These are phyloP conservation scores for Siderastrea radians DNA, from an alignment of 92 coral and sea anemone species.

Conservation along the genomic window DNA sequence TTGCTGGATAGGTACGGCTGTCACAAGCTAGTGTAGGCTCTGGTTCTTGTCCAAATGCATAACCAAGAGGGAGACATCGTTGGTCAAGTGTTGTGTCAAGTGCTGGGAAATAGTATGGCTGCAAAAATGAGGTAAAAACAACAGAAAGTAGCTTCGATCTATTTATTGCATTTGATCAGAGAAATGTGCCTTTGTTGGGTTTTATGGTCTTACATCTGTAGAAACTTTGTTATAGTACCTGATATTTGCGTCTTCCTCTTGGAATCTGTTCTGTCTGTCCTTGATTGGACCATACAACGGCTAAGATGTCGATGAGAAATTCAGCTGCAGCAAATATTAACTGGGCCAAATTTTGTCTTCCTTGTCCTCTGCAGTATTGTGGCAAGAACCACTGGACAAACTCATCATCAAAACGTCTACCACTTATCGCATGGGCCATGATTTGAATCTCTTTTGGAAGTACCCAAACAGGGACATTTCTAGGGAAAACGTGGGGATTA, in stretches of 20 bases:
- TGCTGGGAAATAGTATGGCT: no score
- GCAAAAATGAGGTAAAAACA: no score
- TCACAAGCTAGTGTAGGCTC: no score
- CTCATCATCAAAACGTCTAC: conserved; percentile 41
- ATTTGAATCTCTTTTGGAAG: conserved; percentile 22
- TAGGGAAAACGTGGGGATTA: neutral
- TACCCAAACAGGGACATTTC: conserved; percentile 66
- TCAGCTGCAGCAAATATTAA: conserved; percentile 19
- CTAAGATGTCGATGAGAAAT: conserved; percentile 36
- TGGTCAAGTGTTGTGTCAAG: no score
- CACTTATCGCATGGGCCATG: conserved; percentile 63
- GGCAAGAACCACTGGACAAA: conserved; percentile 56
- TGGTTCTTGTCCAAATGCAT: no score
- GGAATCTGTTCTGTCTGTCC: conserved; percentile 52
- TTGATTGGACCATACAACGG: conserved; percentile 24
- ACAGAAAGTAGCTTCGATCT: no score
- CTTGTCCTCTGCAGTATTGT: conserved; percentile 25
- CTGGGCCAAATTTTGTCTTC: conserved; percentile 17
- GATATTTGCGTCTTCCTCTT: conserved; percentile 41
- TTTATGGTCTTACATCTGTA: no score
- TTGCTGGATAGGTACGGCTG: no score
- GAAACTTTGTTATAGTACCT: conserved; percentile 11
- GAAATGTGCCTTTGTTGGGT: no score
- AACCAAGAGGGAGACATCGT: no score
- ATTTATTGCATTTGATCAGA: no score